Evolutionary conservation across 2,888 invertebrate genomes (phyloP), one percentile per base, ranked within the genome.

Genomic region (Brachyptera putata): DNA sequence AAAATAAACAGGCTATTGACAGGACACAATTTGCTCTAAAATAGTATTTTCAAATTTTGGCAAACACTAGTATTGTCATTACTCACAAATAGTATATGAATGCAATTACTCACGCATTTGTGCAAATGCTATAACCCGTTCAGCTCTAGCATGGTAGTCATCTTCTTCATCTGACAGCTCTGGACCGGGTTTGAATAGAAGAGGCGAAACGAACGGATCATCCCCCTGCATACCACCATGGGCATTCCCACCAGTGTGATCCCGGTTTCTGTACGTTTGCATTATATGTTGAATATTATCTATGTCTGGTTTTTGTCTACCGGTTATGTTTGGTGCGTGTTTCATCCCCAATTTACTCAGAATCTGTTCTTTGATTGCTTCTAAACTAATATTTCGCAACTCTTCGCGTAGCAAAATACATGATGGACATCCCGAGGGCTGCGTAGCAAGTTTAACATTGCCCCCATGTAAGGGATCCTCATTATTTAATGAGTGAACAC

Each of bases 81-180:
- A n/a, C n/a, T n/a, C n/a, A n/a, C n/a, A n/a, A n/a, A n/a, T n/a
- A n/a, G n/a, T n/a, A n/a, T n/a, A n/a, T n/a, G n/a, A n/a, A n/a
- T n/a, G n/a, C n/a, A n/a, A n/a, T n/a, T 65, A 69, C 69, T 69
- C 72, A 78, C 78, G 75, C 63, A 75, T 73, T 65, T 77, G 85
- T 70, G 84, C 84, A 76, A 87, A 87, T 67, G 83, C 82, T 73
- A 86, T 76, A 69, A 86, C 80, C 70, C 82, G 83, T 72, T 86
- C 82, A 63, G 85, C 84, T 70, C 81, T 81, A 67, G 84, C 82
- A 70, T 84, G 82, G 76, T 81, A 84, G 73, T 85, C 84, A 70
- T 86, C 85, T 65, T 82, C 79, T 73, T 85, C 76, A 72, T 81
- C 76, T 73, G 82, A 74, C 74, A 78, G 76, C 50, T 69, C 67